Evolutionary conservation across 1,140 invertebrate species (phyloP).

Genomic region (Eurosta solidaginis): DNA sequence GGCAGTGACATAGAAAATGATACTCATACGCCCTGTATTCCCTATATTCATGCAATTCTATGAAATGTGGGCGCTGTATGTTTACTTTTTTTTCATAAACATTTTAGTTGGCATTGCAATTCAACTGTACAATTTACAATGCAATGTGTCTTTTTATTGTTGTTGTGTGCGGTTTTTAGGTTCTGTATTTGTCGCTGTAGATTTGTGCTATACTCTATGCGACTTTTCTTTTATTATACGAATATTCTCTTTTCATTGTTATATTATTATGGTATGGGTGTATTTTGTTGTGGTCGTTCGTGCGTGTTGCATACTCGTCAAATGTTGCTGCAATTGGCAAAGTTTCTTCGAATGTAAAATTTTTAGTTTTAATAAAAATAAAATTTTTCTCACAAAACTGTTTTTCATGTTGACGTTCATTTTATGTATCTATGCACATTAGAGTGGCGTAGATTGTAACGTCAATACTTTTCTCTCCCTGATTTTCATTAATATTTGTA

Average conservation of each 20-base stretch:
- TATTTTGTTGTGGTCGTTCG: neutral
- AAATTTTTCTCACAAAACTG: too few species aligned
- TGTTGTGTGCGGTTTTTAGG: neutral
- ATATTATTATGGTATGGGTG: neutral
- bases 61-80: neutral
- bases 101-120: neutral
- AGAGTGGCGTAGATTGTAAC: too few species aligned
- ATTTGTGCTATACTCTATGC: neutral
- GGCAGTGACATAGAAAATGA: conserved; percentile 21
- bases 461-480: too few species aligned
- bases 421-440: too few species aligned
- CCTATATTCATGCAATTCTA: neutral
- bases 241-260: neutral
- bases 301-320: conserved; percentile 3
- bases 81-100: neutral
- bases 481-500: too few species aligned
- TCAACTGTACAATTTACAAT: neutral
- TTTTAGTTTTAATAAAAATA: neutral
- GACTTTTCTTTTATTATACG: neutral
- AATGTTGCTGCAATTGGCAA: neutral
- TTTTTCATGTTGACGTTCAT: too few species aligned
- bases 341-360: neutral
- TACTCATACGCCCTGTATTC: conserved; percentile 6
- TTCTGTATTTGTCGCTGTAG: neutral
- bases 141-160: neutral